Percentiles rank a stretch among this genome's conserved stretches.
Evolutionary conservation across 1,140 invertebrate genomes (phyloP).

Genomic region (Paramacrobiotus metropolitanus): DNA sequence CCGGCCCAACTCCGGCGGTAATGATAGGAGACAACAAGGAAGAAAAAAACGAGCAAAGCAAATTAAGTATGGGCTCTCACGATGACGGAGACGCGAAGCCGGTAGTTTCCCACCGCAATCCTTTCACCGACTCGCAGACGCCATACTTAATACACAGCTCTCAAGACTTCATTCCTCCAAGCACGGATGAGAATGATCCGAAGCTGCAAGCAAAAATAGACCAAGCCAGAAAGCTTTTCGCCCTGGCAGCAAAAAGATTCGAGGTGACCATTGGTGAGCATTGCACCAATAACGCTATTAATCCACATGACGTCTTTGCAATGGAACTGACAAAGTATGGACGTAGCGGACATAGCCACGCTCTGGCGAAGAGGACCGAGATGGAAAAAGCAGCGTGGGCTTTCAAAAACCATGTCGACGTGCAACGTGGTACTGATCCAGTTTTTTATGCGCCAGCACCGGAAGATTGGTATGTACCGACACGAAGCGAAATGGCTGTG

Average conservation of each 20-base stretch:
- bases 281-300: no score
- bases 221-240: not conserved
- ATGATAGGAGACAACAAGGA: not conserved
- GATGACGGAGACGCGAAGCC: no score
- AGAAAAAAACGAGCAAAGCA: no score
- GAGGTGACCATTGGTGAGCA: not conserved
- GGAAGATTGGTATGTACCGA: not conserved
- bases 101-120: no score
- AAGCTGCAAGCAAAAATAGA: not conserved
- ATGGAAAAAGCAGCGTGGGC: not conserved
- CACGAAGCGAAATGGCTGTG: not conserved
- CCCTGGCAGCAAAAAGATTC: not conserved
- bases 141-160: not conserved
- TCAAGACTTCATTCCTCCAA: not conserved
- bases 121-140: no score
- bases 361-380: not conserved
- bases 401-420: not conserved
- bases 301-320: not conserved
- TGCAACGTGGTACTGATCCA: not conserved
- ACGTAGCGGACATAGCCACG: not conserved
- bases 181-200: not conserved
- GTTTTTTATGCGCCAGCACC: not conserved
- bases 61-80: no score
- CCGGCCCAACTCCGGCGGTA: not conserved
- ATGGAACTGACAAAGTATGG: not conserved